phyloP scores from a whole-genome alignment of 2,797 vertebrate genomes.

The Acestrorhynchus altus region DNA sequence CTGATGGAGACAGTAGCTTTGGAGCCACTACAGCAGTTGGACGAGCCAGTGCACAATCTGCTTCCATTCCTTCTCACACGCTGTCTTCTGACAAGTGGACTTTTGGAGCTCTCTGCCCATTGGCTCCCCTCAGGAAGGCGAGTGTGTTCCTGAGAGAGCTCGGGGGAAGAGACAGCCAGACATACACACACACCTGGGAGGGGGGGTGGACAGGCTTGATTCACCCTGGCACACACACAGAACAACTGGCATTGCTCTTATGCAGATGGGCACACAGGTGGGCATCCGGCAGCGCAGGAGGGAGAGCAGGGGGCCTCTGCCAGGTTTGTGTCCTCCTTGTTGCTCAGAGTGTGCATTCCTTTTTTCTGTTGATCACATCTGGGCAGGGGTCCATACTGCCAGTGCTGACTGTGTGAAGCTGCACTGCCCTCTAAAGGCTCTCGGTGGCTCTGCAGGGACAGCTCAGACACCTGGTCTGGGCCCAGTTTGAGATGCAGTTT shows the following conservation, averaged over 20 bases:
- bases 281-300: conserved; percentile 62
- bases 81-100: conserved; percentile 44
- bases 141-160: conserved; percentile 8
- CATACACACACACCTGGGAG: conserved; percentile 28
- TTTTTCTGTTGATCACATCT: conserved; percentile 72
- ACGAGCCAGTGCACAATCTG: conserved; percentile 30
- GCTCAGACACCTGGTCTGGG: conserved; percentile 9
- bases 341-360: conserved; percentile 61
- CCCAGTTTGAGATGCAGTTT: neutral
- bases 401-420: conserved; percentile 65
- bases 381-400: conserved; percentile 66
- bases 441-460: conserved; percentile 48
- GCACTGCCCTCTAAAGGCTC: conserved; percentile 77
- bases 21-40: conserved; percentile 19
- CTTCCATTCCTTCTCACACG: conserved; percentile 32
- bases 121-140: conserved; percentile 39
- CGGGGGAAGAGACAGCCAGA: conserved; percentile 39
- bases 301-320: conserved; percentile 62
- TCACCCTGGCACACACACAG: conserved; percentile 76
- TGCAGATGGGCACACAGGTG: conserved; percentile 85
- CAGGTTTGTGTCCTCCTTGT: conserved; percentile 75
- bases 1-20: conserved; percentile 14
- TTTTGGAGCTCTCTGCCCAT: conserved; percentile 32
- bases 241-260: conserved; percentile 78
- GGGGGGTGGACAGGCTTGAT: conserved; percentile 65